A percentile compares a stretch with the other conserved stretches of the same genome.
Evolutionary conservation across 2,797 vertebrate genomes (phyloP).

Genomic region (Pseudochromis fuscus): DNA sequence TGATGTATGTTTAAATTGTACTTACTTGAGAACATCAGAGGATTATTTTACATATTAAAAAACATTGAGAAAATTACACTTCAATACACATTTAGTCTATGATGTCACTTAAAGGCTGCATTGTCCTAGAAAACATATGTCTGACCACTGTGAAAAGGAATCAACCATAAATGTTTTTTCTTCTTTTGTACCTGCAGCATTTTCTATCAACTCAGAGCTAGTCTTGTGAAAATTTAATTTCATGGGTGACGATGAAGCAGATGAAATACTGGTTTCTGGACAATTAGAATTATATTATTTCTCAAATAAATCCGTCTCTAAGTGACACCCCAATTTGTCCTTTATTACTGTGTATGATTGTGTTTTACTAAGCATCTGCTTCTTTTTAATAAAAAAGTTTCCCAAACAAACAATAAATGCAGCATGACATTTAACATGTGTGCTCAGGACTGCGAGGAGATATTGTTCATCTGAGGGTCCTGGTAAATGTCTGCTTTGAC

Average conservation of each 20-base stretch:
- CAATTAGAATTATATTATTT: conserved; percentile 63
- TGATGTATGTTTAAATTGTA: not conserved
- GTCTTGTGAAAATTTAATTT: conserved; percentile 78
- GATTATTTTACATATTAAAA: too few species aligned
- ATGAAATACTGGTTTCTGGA: conserved; percentile 63
- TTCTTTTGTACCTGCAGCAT: conserved; percentile 50
- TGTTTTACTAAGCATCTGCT: conserved; percentile 13
- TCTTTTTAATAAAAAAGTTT: not conserved
- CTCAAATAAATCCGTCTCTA: conserved; percentile 46
- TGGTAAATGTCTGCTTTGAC: conserved; percentile 25
- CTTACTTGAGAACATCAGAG: not conserved
- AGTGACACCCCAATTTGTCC: conserved; percentile 42
- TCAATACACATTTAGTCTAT: conserved; percentile 6
- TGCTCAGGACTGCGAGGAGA: not conserved
- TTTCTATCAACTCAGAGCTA: conserved; percentile 64
- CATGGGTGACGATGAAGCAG: conserved; percentile 68
- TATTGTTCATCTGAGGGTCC: conserved; percentile 16
- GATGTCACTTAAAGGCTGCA: conserved; percentile 1
- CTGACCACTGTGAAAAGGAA: conserved; percentile 45
- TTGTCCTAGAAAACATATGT: not conserved
- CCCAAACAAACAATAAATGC: conserved; percentile 15
- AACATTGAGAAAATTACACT: too few species aligned
- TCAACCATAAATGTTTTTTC: conserved; percentile 5
- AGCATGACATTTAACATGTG: conserved; percentile 18
- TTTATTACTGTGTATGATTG: conserved; percentile 1